phyloP scores from a whole-genome alignment of 2,888 invertebrate species.

The Sycophila texana region DNA sequence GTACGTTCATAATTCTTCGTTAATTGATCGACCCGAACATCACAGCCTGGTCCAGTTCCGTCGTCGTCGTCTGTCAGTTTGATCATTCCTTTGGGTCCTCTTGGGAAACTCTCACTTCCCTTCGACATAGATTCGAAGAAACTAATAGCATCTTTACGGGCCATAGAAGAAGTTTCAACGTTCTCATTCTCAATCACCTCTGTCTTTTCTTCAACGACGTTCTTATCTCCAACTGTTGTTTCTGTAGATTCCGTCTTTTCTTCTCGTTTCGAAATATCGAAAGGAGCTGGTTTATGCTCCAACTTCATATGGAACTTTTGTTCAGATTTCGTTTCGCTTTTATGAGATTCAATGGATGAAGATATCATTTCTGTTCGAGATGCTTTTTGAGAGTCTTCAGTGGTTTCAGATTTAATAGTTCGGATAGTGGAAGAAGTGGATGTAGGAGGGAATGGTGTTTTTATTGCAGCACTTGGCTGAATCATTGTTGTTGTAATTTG shows the following conservation, averaged over 20 bases:
- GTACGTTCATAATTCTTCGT: slow-evolving; percentile 73
- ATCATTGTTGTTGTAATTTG: slow-evolving; percentile 70
- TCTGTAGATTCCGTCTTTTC: slow-evolving; percentile 59
- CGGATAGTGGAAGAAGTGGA: slow-evolving; percentile 64
- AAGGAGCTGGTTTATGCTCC: slow-evolving; percentile 71
- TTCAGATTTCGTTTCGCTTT: slow-evolving; percentile 72
- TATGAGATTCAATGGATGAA: slow-evolving; percentile 71
- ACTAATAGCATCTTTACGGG: slow-evolving; percentile 81
- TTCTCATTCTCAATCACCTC: slow-evolving; percentile 70
- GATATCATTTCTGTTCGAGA: slow-evolving; percentile 72
- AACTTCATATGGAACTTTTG: slow-evolving; percentile 74
- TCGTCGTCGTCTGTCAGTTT: slow-evolving; percentile 68
- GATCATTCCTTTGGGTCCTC: slow-evolving; percentile 74
- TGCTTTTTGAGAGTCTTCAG: slow-evolving; percentile 62
- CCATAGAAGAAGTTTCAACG: slow-evolving; percentile 79
- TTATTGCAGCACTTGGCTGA: slow-evolving; percentile 68
- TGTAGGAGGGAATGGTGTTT: slow-evolving; percentile 64
- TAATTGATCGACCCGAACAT: slow-evolving; percentile 71
- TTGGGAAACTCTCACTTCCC: slow-evolving; percentile 68
- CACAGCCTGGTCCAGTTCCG: slow-evolving; percentile 66
- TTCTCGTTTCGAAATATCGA: slow-evolving; percentile 59
- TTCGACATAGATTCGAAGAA: slow-evolving; percentile 83
- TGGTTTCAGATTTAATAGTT: slow-evolving; percentile 66
- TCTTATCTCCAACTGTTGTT: slow-evolving; percentile 49
- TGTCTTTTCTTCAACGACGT: slow-evolving; percentile 60